Evolutionary conservation across 1,140 invertebrate genomes (phyloP), one percentile per base, ranked within the genome.

Genomic region (Nasonia longicornis): DNA sequence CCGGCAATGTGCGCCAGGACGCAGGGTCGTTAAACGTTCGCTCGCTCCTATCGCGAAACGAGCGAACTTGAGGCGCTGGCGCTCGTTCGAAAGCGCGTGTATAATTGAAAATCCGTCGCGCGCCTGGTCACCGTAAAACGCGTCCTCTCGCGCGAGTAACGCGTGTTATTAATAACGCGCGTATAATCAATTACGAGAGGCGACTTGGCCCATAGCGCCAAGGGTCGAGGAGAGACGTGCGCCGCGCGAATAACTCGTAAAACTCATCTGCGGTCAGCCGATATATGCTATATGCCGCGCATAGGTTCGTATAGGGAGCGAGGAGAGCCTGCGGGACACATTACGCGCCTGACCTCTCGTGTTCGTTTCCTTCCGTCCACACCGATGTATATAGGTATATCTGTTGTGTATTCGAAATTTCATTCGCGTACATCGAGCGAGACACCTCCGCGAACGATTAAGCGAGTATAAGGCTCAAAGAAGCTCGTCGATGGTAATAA

Each of bases 251-350:
- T 78, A 86, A 87, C 87, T 89, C 89, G 85, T 89, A 89, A 89
- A 89, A 89, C 86, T 88, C 88, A 89, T 89, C 89, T 88, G 89
- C 84, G 88, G 86, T 88, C 87, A 87, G 86, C 84, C 87, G 48
- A 69, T 66, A n/a, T 22, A 35, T 20, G 70, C 38, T 42, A 10
- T 72, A 42, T 26, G 26, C 26, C 26, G 26, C 26, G 26, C 26
- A 26, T 72, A 72, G 31, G 69, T 67, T 29, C 66, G 31, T 35
- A 58, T 4, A 79, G 73, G 71, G 80, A 75, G 26, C 81, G 66
- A 58, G 52, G 20, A 58, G 52, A n/a, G 52, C 3, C 52, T 58
- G 3, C 80, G 80, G 77, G 80, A 16, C 16, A 58, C 52, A 58
- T 58, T n/a, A 58, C 16, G n/a, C 4, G 52, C 16, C 52, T 58